Base-by-base conservation (phyloP, 2,888 invertebrate genomes). In the Dromius quadrimaculatus region DNA sequence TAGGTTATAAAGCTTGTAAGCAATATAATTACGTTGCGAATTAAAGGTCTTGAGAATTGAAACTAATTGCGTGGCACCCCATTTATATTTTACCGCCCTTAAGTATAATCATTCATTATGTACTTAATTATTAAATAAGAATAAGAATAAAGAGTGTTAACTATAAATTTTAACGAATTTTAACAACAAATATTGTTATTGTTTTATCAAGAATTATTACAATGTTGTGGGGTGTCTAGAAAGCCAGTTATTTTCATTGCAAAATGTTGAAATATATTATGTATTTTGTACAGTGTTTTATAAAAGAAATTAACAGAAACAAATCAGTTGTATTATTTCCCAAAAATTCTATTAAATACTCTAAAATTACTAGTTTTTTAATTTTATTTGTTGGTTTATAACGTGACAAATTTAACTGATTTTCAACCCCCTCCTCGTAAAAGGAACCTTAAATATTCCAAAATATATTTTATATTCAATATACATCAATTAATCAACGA, bases 261-360 rank as follows among this genome's bases (percentile, higher is more conserved):
- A 62, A n/a, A n/a, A 50, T 62, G 70, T 70, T 70, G 36, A 62
- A 70, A 62, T 43, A 57, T 57, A 41, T 43, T 38, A 70, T 70
- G 70, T 70, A 70, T 70, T 70, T 70, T 70, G 70, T 70, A 70
- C 62, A 70, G 70, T 62, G 62, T 70, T 70, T 70, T 70, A 70
- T 70, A 70, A 70, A 70, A 62, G 50, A 70, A 36, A 70, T 62
- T 62, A 70, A 47, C 50, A 50, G 62, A 70, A 50, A 45, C 13
- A 4, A n/a, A n/a, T n/a, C n/a, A n/a, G n/a, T n/a, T n/a, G n/a
- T n/a, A n/a, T n/a, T n/a, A n/a, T n/a, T n/a, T n/a, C n/a, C n/a
- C n/a, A n/a, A n/a, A n/a, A n/a, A n/a, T n/a, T n/a, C n/a, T n/a
- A n/a, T n/a, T n/a, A n/a, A n/a, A n/a, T n/a, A n/a, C n/a, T n/a